Base-by-base conservation (phyloP, 2,888 invertebrate genomes). In the Seira sanloemensis region DNA sequence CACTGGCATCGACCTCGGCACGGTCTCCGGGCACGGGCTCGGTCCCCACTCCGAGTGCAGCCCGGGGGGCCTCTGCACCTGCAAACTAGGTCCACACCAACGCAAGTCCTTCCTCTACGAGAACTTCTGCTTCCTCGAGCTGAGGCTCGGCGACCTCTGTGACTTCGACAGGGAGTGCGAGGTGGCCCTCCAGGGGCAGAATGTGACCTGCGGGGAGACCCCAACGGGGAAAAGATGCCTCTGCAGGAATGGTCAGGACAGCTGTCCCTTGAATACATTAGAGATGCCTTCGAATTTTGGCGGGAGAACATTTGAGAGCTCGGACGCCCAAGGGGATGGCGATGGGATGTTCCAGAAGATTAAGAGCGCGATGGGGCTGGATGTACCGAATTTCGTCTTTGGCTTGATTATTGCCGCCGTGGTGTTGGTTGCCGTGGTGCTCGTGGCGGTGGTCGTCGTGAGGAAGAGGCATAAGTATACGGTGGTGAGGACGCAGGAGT, bases 391-490 rank as follows among this genome's bases (percentile, higher is more conserved):
- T 46, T 77, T 69, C 27, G 77, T 69, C 2, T 69, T 58, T 19
- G 12, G 54, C 19, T 58, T 68, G 58, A 77, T 77, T 21, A 77
- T 77, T 58, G 68, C 25, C 2, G 77, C 58, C 16, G 77, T 77
- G 1, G 54, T 69, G 1, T 16, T 77, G 0, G 16, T 46, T 1
- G 58, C 24, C 19, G 26, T 68, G n/a, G 69, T 68, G 7, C 19
- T 77, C 16, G 12, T 69, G 4, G 16, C 58, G 21, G 69, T 77
- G 16, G 50, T 77, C n/a, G 19, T 77, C 9, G 0, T 68, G 2
- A 23, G 27, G n/a, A 77, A 58, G 18, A 23, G 50, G 19, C 77
- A 77, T 23, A 68, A 25, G n/a, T 77, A 77, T 58, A 23, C 68
- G 2, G 58, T 69, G 5, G 77, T 77, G 2, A 68, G 58, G 21